Evolutionary conservation across 1,140 invertebrate species (phyloP), one percentile per base, ranked within the genome.

Genomic region (Phortica variegata): DNA sequence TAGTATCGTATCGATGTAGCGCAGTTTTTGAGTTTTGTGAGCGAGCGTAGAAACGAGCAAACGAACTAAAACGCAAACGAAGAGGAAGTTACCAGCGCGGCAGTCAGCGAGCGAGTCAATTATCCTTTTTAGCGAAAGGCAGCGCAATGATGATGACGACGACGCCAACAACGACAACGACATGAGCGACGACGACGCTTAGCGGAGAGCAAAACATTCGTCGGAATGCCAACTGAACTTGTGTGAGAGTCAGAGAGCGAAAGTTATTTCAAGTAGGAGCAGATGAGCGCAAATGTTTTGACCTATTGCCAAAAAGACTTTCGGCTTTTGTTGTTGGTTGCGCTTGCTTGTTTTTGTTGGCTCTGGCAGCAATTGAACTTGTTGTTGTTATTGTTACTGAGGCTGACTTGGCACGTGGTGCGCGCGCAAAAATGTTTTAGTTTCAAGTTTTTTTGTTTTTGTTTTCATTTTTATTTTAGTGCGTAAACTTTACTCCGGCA

Each of bases 321-420:
- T n/a, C n/a, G n/a, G n/a, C n/a, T n/a, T n/a, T n/a, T 48, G 36
- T 50, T 42, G n/a, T 15, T 47, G 29, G 15, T 19, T 43, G 39
- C 16, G 5, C 17, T 20, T 37, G 15, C 13, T 9, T 52, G 38
- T 44, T 44, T 21, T 45, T 47, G 44, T 47, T 65, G 53, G 23
- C n/a, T n/a, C n/a, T n/a, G n/a, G n/a, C n/a, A n/a, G n/a, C n/a
- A n/a, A n/a, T n/a, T n/a, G n/a, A n/a, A n/a, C n/a, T 57, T 63
- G 49, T 41, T 52, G 21, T 56, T 60, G 61, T 56, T 29, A 38
- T 33, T 49, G 47, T 40, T 52, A 16, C n/a, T n/a, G n/a, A n/a
- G n/a, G n/a, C n/a, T n/a, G n/a, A n/a, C 10, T 26, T 26, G 60
- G 52, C 63, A 68, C 63, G 63, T 68, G 63, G 65, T 68, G 63